Evolutionary conservation across 2,888 invertebrate species (phyloP).

Genomic region (Scrobipalpa atriplicella): DNA sequence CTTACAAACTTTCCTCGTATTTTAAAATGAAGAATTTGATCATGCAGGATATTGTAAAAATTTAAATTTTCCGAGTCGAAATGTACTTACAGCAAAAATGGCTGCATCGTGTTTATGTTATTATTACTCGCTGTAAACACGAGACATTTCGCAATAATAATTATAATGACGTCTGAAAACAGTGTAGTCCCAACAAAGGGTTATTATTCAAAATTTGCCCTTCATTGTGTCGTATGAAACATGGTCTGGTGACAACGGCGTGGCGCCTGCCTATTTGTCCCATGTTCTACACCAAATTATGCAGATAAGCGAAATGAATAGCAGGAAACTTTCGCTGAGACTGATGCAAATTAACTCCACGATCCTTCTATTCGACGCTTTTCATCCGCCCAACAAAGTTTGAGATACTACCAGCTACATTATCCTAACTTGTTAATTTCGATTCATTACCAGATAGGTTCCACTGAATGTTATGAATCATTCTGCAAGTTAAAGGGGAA

Average conservation of each 20-base stretch:
- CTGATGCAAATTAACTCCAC: slow-evolving; percentile 75
- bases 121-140: slow-evolving; percentile 13
- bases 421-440: slow-evolving; percentile 44
- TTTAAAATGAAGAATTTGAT: slow-evolving; percentile 44
- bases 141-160: slow-evolving; percentile 52
- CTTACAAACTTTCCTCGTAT: slow-evolving; percentile 49
- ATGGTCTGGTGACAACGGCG: slow-evolving; percentile 69
- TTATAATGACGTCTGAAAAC: slow-evolving; percentile 63
- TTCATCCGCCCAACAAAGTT: slow-evolving; percentile 66
- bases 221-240: slow-evolving; percentile 75
- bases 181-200: slow-evolving; percentile 62
- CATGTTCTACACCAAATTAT: slow-evolving; percentile 76
- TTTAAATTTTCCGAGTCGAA: neutral
- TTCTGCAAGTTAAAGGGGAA: slow-evolving; percentile 36
- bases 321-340: slow-evolving; percentile 71
- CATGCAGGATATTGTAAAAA: neutral
- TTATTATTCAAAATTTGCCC: slow-evolving; percentile 74
- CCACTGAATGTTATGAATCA: slow-evolving; percentile 31
- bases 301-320: slow-evolving; percentile 77
- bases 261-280: slow-evolving; percentile 72
- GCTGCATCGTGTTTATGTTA: neutral
- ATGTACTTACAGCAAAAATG: too few relatives aligned
- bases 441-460: slow-evolving; percentile 44
- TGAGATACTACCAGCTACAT: slow-evolving; percentile 47
- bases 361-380: slow-evolving; percentile 66